These are phyloP conservation scores for Rhinoptilus africanus DNA, from an alignment of 2,113 vertebrate species.

Conservation along the genomic window DNA sequence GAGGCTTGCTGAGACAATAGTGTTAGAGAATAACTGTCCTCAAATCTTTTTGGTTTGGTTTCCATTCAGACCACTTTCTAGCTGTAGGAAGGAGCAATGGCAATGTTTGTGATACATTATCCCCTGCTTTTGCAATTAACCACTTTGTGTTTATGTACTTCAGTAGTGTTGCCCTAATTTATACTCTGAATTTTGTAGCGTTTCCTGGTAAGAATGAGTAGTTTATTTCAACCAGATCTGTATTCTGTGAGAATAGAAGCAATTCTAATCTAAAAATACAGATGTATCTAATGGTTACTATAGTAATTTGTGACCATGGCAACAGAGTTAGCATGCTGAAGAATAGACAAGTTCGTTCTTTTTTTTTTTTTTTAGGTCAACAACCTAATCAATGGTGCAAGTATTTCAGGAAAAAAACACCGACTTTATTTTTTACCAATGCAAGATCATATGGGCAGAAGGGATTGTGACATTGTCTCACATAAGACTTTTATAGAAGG, in stretches of 20 bases:
- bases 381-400: neutral
- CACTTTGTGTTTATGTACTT: neutral
- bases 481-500: neutral
- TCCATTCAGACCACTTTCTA: neutral
- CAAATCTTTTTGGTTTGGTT: neutral
- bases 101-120: neutral
- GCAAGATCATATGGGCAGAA: neutral
- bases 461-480: neutral
- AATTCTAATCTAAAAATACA: slow-evolving; percentile 39
- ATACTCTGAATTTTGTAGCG: neutral
- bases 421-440: neutral
- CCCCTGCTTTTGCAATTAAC: neutral
- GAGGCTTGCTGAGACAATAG: neutral
- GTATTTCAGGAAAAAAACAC: neutral
- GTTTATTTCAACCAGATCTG: neutral
- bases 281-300: slow-evolving; percentile 37
- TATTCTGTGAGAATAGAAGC: neutral
- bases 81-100: neutral
- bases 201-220: neutral
- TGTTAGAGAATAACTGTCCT: neutral
- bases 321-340: slow-evolving; percentile 29
- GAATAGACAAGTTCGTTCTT: neutral
- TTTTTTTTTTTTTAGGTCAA: neutral
- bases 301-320: slow-evolving; percentile 41
- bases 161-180: neutral